A percentile compares a stretch with the other conserved stretches of the same genome.
phyloP scores from a whole-genome alignment of 1,140 invertebrate genomes.

The Frieseomelitta varia region DNA sequence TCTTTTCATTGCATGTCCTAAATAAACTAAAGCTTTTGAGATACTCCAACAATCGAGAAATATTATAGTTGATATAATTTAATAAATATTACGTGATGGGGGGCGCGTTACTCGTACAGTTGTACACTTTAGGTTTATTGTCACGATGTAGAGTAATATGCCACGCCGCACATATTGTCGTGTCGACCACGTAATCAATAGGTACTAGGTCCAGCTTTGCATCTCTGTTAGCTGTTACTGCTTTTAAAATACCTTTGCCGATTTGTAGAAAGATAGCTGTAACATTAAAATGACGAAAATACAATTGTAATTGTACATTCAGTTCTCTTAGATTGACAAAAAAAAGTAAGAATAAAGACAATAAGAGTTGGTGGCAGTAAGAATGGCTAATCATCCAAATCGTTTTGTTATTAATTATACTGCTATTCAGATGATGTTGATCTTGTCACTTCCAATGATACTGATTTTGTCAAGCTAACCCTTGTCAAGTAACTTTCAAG shows the following conservation, averaged over 20 bases:
- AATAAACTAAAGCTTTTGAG: background rate
- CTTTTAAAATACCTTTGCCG: slow-evolving; percentile 92
- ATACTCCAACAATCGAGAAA: background rate
- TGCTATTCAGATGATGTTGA: too few species aligned
- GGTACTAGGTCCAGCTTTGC: slow-evolving; percentile 93
- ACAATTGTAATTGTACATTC: too few species aligned
- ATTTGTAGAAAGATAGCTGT: slow-evolving; percentile 91
- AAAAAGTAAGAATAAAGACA: too few species aligned
- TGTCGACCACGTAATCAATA: slow-evolving; percentile 94
- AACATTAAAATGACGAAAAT: slow-evolving; percentile 28
- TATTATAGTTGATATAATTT: background rate
- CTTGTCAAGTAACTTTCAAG: too few species aligned
- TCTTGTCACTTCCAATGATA: too few species aligned
- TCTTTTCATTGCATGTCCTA: too few species aligned
- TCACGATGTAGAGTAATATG: slow-evolving; percentile 85
- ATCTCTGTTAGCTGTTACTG: slow-evolving; percentile 88
- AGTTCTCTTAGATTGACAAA: too few species aligned
- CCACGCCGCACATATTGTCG: slow-evolving; percentile 92
- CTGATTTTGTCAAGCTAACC: too few species aligned
- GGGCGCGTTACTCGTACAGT: slow-evolving; percentile 93
- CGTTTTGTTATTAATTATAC: too few species aligned
- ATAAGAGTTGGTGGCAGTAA: too few species aligned
- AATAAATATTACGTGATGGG: slow-evolving; percentile 84
- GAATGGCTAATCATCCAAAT: too few species aligned
- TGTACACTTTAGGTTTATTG: slow-evolving; percentile 89